Evolutionary conservation across 2,113 vertebrate genomes (phyloP), one percentile per base, ranked within the genome.

Genomic region (Coturnix japonica): DNA sequence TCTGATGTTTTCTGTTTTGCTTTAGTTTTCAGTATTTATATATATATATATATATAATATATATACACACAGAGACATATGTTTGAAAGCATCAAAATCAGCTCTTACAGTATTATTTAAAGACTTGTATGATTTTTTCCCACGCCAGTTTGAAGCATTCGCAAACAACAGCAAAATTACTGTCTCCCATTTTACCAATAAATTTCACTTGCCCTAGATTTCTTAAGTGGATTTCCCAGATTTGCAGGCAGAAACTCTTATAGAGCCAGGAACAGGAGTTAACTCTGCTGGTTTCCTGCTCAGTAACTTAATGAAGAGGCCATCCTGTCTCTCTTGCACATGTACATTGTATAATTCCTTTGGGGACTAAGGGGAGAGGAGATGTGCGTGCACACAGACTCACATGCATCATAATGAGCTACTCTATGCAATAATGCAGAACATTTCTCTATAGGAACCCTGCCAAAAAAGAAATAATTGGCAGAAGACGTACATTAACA

Each of bases 221-320:
- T 88, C 56, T 4, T 61, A 41, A 78, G 49, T 72, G 30, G 9
- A 53, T 91, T 83, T 87, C 70, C 44, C 66, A 95, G 59, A 69
- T 41, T 41, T 56, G 8, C 37, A 89, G 35, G 37, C 67, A 95
- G 70, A 86, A 89, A 23, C 28, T 54, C 81, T 79, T 64, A 89
- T 23, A 59, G 31, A 75, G 31, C 57, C 66, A 84, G 83, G 59
- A 95, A 81, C 41, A 95, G 77, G 81, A 95, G 63, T 70, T 63
- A 91, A 72, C 28, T 91, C 66, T 76, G 65, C 76, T 81, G 66
- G 37, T 89, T 95, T 95, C 96, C 91, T 94, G 44, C 61, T 89
- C 7, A 2, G 66, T 63, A 31, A 37, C 33, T 89, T 95, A 84
- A 94, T 76, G 83, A 89, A 87, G 84, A 71, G 37, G 22, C n/a